Base-by-base conservation (phyloP, 2,113 vertebrate species). In the Promerops cafer region DNA sequence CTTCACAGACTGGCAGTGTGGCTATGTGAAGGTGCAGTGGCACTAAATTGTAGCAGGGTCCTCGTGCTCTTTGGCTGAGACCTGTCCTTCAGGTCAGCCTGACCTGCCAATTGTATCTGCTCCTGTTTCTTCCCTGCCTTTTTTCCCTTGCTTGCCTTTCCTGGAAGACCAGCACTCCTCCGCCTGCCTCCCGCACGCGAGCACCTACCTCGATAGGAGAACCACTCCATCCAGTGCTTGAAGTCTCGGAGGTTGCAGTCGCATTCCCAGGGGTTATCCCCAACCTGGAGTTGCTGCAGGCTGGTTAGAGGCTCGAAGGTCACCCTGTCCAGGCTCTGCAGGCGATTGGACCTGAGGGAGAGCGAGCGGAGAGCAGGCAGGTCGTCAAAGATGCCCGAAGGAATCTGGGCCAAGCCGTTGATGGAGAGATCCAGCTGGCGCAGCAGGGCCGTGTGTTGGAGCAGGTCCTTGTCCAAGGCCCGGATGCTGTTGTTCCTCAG, bases 201-300 rank as follows among this genome's bases (percentile, higher is more conserved):
- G 59, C 89, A 94, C 98, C 93, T 83, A 99, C 99, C 99, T 99
- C 99, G 96, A 90, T 99, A 99, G 78, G 99, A 98, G 87, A 99
- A 99, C 99, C 99, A 99, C 94, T 99, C 99, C 98, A 99, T 99
- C 99, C 99, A 99, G 98, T 99, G 99, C 95, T 99, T 99, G 98
- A 99, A 99, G 87, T 99, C 99, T 2, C 99, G 98, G 47, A 99
- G 98, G 97, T 99, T 99, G 97, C 99, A 99, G 97, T 99, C 99
- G 3, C 99, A 99, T 87, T 99, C 99, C 99, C 99, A 99, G 61
- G 99, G 99, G 93, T 99, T 99, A 35, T 99, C 99, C 69, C 99
- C 99, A 13, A 99, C 98, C 94, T 99, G 98, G 90, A 99, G 98
- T 35, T 98, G 98, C 97, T 99, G 99, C 56, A 99, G 98, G 96